Percentiles rank a stretch among this genome's conserved stretches.
Evolutionary conservation across 2,797 vertebrate genomes (phyloP).

Genomic region (Spheniscus humboldti): DNA sequence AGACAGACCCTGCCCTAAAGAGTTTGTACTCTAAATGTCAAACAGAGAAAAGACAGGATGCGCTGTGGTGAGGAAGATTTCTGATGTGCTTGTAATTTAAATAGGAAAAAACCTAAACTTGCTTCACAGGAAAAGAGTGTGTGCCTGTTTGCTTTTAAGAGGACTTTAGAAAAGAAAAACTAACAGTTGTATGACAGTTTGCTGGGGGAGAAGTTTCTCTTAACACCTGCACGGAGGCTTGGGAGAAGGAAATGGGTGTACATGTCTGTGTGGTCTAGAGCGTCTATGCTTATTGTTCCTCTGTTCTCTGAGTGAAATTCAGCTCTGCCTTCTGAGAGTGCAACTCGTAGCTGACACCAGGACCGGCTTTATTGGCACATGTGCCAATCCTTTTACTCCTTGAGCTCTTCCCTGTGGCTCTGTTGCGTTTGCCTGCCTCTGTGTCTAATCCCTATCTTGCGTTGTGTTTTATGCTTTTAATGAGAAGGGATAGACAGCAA

Average conservation of each 20-base stretch:
- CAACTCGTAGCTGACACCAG: neutral
- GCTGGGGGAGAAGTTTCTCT: slow-evolving; percentile 11
- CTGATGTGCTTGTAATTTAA: slow-evolving; percentile 53
- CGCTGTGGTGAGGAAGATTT: slow-evolving; percentile 28
- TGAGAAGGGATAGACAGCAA: slow-evolving; percentile 37
- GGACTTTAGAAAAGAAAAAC: slow-evolving; percentile 14
- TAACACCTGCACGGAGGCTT: slow-evolving; percentile 24
- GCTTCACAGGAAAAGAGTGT: slow-evolving; percentile 38
- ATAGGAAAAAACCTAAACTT: slow-evolving; percentile 7
- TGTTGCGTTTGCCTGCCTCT: neutral
- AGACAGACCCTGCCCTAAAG: slow-evolving; percentile 16
- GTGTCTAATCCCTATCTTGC: neutral
- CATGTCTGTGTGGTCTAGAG: neutral
- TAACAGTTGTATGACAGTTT: slow-evolving; percentile 49
- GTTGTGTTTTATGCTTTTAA: slow-evolving; percentile 4
- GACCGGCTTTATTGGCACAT: neutral
- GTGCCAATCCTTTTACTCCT: neutral
- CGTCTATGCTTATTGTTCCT: neutral
- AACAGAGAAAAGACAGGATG: slow-evolving; percentile 57
- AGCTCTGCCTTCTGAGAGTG: neutral
- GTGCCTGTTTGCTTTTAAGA: slow-evolving; percentile 16
- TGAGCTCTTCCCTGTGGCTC: slow-evolving; percentile 2
- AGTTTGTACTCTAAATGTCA: slow-evolving; percentile 56
- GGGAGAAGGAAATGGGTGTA: neutral
- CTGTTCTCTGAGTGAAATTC: neutral